Conservation (phyloP, 2,797 vertebrate species). For the Lagorchestes hirsutus region DNA sequence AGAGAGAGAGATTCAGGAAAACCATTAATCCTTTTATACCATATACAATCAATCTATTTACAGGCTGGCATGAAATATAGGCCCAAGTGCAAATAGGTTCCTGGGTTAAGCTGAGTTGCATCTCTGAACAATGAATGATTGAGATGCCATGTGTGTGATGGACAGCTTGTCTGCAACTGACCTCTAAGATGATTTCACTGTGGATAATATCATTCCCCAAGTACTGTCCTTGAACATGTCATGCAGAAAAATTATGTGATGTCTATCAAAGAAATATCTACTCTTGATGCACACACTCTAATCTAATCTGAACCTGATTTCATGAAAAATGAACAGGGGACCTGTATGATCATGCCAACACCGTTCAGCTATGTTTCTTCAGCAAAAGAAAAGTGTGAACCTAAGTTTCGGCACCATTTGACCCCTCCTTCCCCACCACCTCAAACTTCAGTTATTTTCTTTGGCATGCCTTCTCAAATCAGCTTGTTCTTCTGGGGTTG, state of each 20-base stretch:
- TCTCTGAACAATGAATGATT: slow-evolving; percentile 42
- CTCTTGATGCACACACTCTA: background rate
- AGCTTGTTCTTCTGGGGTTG: background rate
- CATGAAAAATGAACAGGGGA: background rate
- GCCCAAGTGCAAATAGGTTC: background rate
- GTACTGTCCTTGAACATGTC: slow-evolving; percentile 26
- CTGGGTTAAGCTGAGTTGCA: background rate
- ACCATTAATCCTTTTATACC: slow-evolving; percentile 2
- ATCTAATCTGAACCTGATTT: slow-evolving; percentile 15
- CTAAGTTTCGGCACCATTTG: background rate
- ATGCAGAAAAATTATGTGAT: slow-evolving; percentile 30
- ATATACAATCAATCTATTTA: slow-evolving; percentile 35
- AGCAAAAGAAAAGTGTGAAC: background rate
- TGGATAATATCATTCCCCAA: slow-evolving; percentile 20
- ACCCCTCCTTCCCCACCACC: background rate
- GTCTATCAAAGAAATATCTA: slow-evolving; percentile 25
- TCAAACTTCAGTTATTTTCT: background rate
- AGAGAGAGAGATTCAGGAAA: background rate
- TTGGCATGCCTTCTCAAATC: background rate
- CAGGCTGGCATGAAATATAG: slow-evolving; percentile 28
- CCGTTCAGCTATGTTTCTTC: background rate
- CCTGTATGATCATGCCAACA: background rate
- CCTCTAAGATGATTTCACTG: slow-evolving; percentile 18
- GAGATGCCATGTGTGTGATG: background rate
- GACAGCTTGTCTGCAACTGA: slow-evolving; percentile 4